phyloP scores from a whole-genome alignment of 2,797 vertebrate genomes.

The Chelmon rostratus region DNA sequence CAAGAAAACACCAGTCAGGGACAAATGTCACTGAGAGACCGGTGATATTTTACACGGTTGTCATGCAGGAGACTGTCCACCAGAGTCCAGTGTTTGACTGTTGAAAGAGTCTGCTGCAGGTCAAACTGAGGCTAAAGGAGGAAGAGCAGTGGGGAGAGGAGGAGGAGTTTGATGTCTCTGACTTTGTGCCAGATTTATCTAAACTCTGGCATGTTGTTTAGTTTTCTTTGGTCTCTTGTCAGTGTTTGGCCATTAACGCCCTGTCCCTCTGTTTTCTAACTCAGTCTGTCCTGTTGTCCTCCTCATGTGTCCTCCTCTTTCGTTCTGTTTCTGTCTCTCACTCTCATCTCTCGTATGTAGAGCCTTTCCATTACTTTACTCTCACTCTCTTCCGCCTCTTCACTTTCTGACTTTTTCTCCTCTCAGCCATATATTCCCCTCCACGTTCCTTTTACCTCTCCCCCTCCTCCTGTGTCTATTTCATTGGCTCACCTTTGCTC shows the following conservation, averaged over 20 bases:
- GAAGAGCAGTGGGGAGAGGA: slow-evolving; percentile 7
- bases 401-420: not conserved
- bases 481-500: slow-evolving; percentile 31
- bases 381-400: not conserved
- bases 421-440: not conserved
- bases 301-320: slow-evolving; percentile 8
- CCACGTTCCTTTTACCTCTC: not conserved
- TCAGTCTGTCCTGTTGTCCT: not conserved
- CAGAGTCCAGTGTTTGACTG: slow-evolving; percentile 83
- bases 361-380: slow-evolving; percentile 1
- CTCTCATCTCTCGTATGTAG: not conserved
- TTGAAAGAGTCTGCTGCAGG: slow-evolving; percentile 48
- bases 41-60: slow-evolving; percentile 42
- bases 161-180: slow-evolving; percentile 21
- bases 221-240: slow-evolving; percentile 24
- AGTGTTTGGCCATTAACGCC: not conserved
- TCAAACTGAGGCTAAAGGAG: slow-evolving; percentile 50
- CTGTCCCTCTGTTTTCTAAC: slow-evolving; percentile 22
- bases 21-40: not conserved
- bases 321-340: not conserved
- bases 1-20: not conserved
- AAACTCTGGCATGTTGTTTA: slow-evolving; percentile 40
- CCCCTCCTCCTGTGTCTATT: not conserved
- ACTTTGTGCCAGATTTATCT: slow-evolving; percentile 39
- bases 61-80: slow-evolving; percentile 75